Percentiles rank a stretch among this genome's conserved stretches.
These are phyloP conservation scores for Colletes collaris DNA, from an alignment of 2,888 invertebrate genomes.

Conservation along the genomic window DNA sequence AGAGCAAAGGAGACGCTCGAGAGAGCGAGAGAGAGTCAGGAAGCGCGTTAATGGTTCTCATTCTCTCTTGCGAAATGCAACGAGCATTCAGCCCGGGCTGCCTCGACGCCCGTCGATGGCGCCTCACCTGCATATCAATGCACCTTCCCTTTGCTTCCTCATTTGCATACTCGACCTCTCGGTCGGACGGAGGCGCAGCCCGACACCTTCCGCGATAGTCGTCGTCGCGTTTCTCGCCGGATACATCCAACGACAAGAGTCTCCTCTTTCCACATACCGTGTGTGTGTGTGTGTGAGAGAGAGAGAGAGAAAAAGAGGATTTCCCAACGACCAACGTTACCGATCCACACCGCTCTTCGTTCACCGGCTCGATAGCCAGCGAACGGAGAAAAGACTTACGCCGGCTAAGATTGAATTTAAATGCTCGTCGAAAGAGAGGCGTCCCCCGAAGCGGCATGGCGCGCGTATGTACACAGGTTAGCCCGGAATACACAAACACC, in stretches of 20 bases:
- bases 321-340: constrained; percentile 22
- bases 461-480: constrained; percentile 44
- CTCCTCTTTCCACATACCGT: background rate
- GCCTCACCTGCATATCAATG: constrained; percentile 78
- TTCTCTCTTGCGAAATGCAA: constrained; percentile 68
- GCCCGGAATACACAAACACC: constrained; percentile 31
- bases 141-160: constrained; percentile 58
- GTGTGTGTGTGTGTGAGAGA: background rate
- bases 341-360: background rate
- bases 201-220: constrained; percentile 46
- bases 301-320: constrained; percentile 17
- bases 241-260: constrained; percentile 19
- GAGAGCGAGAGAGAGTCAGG: constrained; percentile 32
- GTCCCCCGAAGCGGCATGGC: constrained; percentile 19
- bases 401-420: constrained; percentile 54
- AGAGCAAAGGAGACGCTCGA: constrained; percentile 1
- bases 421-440: constrained; percentile 30
- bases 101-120: constrained; percentile 73
- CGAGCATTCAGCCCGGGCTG: constrained; percentile 70
- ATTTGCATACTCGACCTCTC: constrained; percentile 76
- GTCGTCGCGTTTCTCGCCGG: constrained; percentile 32
- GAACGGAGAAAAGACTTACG: constrained; percentile 33
- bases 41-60: constrained; percentile 70
- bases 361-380: constrained; percentile 10
- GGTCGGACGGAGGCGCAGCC: constrained; percentile 35